A percentile compares a stretch with the other conserved stretches of the same genome.
Evolutionary conservation across 2,888 invertebrate genomes (phyloP).

Genomic region (Lamellibrachia columna): DNA sequence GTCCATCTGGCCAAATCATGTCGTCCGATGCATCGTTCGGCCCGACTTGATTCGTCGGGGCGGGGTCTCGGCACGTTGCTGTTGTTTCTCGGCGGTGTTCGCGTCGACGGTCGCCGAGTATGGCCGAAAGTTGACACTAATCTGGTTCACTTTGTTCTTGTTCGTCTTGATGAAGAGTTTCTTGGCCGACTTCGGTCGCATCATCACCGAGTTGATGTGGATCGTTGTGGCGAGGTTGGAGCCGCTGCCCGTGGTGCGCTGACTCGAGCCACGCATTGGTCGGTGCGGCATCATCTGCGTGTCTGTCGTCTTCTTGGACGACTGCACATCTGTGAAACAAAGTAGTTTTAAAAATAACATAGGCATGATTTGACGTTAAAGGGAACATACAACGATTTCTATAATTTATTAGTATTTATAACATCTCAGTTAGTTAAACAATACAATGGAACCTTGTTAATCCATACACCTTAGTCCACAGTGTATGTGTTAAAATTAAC

Average conservation of each 20-base stretch:
- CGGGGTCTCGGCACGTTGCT: constrained; percentile 20
- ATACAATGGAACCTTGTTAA: too few species aligned
- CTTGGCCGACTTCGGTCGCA: constrained; percentile 31
- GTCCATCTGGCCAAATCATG: neutral
- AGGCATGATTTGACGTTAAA: too few species aligned
- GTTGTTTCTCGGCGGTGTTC: constrained; percentile 39
- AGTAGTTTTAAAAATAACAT: neutral
- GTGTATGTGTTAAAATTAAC: too few species aligned
- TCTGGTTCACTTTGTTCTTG: constrained; percentile 32
- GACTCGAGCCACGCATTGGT: neutral
- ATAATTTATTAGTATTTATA: too few species aligned
- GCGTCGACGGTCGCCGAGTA: constrained; percentile 52
- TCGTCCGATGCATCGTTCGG: neutral
- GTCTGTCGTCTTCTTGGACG: constrained; percentile 23
- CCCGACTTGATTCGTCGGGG: neutral
- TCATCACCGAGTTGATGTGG: constrained; percentile 27
- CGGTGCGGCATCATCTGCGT: constrained; percentile 32
- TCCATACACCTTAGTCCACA: too few species aligned
- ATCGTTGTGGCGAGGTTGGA: constrained; percentile 25
- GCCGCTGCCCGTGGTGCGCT: constrained; percentile 23
- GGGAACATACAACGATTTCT: too few species aligned
- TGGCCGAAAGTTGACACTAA: constrained; percentile 57
- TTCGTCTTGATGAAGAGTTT: constrained; percentile 33
- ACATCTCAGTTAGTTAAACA: too few species aligned
- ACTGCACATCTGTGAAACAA: neutral